Conservation (phyloP, 1,140 invertebrate genomes). For the Oscheius sp. region DNA sequence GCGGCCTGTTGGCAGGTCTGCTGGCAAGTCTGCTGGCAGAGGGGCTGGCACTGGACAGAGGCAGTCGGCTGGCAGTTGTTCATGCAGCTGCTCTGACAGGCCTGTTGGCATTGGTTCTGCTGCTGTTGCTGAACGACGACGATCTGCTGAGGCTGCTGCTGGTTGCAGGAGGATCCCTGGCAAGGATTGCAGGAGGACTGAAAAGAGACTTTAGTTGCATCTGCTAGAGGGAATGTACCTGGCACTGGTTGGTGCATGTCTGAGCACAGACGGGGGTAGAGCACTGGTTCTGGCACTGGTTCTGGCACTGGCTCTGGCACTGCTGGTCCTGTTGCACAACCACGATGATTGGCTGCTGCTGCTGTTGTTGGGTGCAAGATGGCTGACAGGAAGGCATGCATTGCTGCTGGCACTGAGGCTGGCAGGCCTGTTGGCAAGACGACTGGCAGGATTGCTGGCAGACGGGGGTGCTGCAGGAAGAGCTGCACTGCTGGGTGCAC, state of each 20-base stretch:
- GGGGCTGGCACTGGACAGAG: constrained; percentile 20
- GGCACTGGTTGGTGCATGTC: neutral
- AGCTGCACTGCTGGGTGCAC: constrained; percentile 22
- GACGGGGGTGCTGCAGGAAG: constrained; percentile 26
- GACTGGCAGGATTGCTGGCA: constrained; percentile 29
- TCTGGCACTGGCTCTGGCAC: constrained; percentile 25
- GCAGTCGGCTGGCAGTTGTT: constrained; percentile 21
- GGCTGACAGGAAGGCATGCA: constrained; percentile 31
- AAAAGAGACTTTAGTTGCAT: neutral
- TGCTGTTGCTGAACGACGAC: neutral
- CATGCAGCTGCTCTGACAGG: constrained; percentile 27
- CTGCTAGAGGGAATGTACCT: too few species aligned
- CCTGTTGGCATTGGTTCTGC: neutral
- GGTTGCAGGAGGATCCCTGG: neutral
- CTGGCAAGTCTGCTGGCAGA: constrained; percentile 29
- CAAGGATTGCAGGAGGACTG: neutral
- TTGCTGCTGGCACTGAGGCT: constrained; percentile 23
- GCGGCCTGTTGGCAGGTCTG: constrained; percentile 30
- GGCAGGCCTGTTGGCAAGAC: constrained; percentile 25
- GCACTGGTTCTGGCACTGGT: constrained; percentile 25
- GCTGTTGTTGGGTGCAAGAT: neutral
- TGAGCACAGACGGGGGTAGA: constrained; percentile 10
- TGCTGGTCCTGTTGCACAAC: constrained; percentile 24
- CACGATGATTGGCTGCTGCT: constrained; percentile 24
- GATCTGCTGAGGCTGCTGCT: constrained; percentile 1